These are phyloP conservation scores for Chrysogorgia sp. DNA, from an alignment of 92 coral and sea anemone genomes.

Conservation along the genomic window DNA sequence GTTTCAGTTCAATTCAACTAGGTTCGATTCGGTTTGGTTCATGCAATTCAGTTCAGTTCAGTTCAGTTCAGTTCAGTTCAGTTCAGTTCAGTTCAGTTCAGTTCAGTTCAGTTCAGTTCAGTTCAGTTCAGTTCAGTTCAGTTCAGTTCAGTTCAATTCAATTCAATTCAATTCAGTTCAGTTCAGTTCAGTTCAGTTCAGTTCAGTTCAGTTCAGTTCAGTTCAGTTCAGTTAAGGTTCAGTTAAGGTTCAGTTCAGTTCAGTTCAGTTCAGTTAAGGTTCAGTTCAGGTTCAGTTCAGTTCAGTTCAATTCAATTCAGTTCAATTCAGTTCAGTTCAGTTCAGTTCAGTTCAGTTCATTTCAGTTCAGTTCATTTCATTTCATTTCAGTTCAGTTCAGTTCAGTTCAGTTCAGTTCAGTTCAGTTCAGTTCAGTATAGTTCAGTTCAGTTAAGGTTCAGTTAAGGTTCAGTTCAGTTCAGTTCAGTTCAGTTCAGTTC, in stretches of 20 bases:
- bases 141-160: slow-evolving; percentile 5
- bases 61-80: slow-evolving; percentile 29
- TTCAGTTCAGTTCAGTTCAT: too few relatives aligned
- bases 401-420: background rate
- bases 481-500: background rate
- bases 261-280: slow-evolving; percentile 12
- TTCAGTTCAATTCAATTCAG: background rate
- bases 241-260: slow-evolving; percentile 31
- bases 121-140: slow-evolving; percentile 16
- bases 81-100: slow-evolving; percentile 14
- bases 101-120: slow-evolving; percentile 20
- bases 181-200: slow-evolving; percentile 18
- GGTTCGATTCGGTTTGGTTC: slow-evolving; percentile 7
- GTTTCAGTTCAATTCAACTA: background rate
- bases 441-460: background rate
- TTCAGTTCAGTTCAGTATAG: background rate
- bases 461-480: background rate
- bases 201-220: slow-evolving; percentile 22
- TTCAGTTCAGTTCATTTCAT: too few relatives aligned
- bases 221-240: slow-evolving; percentile 14
- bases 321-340: background rate
- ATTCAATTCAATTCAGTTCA: slow-evolving; percentile 1
- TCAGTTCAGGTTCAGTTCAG: background rate
- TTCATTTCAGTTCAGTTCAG: too few relatives aligned
- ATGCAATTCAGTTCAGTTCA: slow-evolving; percentile 8